A percentile compares a stretch with the other conserved stretches of the same genome.
Evolutionary conservation across 2,888 invertebrate genomes (phyloP).

Genomic region (Nesidiocoris tenuis): DNA sequence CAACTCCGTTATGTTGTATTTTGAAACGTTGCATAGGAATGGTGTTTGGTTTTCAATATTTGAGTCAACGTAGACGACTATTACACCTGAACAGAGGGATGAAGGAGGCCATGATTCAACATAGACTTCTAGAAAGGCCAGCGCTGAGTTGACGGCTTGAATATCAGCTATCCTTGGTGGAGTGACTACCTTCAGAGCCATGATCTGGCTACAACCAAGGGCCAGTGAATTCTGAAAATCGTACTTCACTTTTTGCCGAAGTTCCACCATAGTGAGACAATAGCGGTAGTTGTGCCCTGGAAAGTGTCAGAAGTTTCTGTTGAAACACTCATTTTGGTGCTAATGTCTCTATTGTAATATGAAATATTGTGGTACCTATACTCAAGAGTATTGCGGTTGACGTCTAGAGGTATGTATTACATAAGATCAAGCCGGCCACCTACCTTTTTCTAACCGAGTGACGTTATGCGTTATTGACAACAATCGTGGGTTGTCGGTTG

Average conservation of each 20-base stretch:
- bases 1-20: constrained; percentile 64
- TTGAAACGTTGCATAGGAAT: constrained; percentile 64
- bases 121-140: constrained; percentile 23
- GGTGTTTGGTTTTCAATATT: constrained; percentile 61
- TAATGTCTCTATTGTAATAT: too few species aligned
- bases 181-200: constrained; percentile 54
- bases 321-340: too few species aligned
- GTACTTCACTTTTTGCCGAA: constrained; percentile 59
- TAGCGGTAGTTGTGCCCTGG: constrained; percentile 57
- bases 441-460: constrained; percentile 21
- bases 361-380: too few species aligned
- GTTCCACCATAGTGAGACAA: constrained; percentile 68
- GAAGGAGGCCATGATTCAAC: constrained; percentile 43
- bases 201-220: constrained; percentile 63
- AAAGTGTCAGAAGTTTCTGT: constrained; percentile 16
- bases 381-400: too few species aligned
- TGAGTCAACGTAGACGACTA: constrained; percentile 54
- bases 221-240: constrained; percentile 60
- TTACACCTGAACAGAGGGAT: constrained; percentile 47
- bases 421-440: too few species aligned
- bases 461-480: constrained; percentile 20
- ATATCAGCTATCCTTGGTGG: constrained; percentile 52
- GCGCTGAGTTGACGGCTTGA: constrained; percentile 44
- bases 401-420: too few species aligned
- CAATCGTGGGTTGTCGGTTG: constrained; percentile 1